phyloP scores from a whole-genome alignment of 2,888 invertebrate species.

The Acholoe squamosa region DNA sequence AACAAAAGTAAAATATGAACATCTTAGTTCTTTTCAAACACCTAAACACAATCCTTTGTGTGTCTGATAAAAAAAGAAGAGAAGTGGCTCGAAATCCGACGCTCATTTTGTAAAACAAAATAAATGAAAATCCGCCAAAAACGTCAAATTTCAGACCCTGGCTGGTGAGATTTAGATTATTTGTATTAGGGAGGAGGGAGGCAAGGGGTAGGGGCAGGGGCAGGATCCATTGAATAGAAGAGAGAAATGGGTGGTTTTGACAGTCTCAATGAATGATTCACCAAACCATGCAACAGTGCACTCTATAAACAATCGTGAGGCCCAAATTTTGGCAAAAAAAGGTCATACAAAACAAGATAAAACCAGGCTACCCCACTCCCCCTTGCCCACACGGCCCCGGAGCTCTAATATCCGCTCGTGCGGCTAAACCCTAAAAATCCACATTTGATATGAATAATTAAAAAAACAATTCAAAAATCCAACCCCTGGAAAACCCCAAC shows the following conservation, averaged over 20 bases:
- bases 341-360: not conserved
- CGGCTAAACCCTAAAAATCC: not conserved
- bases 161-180: not conserved
- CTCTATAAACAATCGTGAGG: not conserved
- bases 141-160: not conserved
- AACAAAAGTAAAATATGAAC: no score
- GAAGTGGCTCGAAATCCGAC: not conserved
- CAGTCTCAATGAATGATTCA: not conserved
- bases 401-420: not conserved
- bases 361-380: not conserved
- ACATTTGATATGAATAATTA: constrained; percentile 1
- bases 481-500: not conserved
- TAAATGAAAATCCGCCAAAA: not conserved
- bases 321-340: not conserved
- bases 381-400: no score
- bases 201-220: not conserved
- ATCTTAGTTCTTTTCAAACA: no score
- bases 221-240: not conserved
- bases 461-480: constrained; percentile 5
- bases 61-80: no score
- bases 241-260: not conserved
- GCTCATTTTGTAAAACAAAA: not conserved
- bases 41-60: no score
- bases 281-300: not conserved
- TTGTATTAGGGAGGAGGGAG: not conserved